A percentile compares a stretch with the other conserved stretches of the same genome.
These are phyloP conservation scores for Pseudococcus jackbeardsleyi DNA, from an alignment of 2,888 invertebrate species.

Conservation along the genomic window DNA sequence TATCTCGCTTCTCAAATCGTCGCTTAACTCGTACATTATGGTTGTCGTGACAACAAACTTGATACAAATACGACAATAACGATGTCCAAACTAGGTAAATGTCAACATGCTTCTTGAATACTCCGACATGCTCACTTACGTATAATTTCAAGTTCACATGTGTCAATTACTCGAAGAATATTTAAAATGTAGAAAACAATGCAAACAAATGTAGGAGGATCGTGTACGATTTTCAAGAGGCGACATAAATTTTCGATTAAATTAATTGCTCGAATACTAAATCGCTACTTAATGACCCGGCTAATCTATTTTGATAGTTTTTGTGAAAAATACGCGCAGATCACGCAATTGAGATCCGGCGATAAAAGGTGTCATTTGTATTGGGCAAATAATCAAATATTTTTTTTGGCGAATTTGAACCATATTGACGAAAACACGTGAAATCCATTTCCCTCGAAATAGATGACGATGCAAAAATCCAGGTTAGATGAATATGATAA, in stretches of 20 bases:
- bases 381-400: background rate
- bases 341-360: background rate
- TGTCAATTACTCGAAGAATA: background rate
- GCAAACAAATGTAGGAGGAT: background rate
- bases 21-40: slow-evolving; percentile 37
- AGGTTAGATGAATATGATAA: slow-evolving; percentile 38
- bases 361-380: slow-evolving; percentile 22
- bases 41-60: slow-evolving; percentile 61
- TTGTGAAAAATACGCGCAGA: background rate
- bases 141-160: slow-evolving; percentile 29
- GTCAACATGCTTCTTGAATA: slow-evolving; percentile 31
- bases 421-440: background rate
- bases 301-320: background rate
- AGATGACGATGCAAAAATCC: background rate
- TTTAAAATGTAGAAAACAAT: background rate
- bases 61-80: slow-evolving; percentile 53
- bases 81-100: slow-evolving; percentile 29
- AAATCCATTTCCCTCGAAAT: background rate
- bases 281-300: background rate
- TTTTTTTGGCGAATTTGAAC: background rate
- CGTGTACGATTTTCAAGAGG: background rate
- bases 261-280: background rate
- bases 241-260: background rate
- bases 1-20: slow-evolving; percentile 44
- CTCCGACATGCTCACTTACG: background rate